Evolutionary conservation across 1,140 invertebrate genomes (phyloP).

Genomic region (Pseudobourletiella spinata): DNA sequence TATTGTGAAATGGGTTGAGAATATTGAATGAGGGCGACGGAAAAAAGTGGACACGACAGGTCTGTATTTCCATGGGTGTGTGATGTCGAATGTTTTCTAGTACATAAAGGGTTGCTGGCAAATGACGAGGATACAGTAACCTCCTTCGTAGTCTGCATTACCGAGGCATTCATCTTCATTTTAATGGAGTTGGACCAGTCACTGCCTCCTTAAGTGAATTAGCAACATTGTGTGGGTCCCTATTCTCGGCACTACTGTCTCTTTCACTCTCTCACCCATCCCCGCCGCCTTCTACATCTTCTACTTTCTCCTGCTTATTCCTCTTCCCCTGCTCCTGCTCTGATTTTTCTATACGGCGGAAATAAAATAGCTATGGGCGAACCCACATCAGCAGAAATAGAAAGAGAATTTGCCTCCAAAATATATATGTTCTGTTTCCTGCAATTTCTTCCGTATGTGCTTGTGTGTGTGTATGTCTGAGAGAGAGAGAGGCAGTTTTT

Average conservation of each 20-base stretch:
- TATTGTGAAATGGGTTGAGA: background rate
- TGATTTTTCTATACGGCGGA: too few species aligned
- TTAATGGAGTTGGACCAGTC: background rate
- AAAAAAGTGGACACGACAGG: background rate
- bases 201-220: slow-evolving; percentile 2
- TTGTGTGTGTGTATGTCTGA: too few species aligned
- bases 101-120: background rate
- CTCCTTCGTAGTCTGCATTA: background rate
- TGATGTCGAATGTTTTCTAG: background rate
- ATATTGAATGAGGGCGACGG: background rate
- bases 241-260: background rate
- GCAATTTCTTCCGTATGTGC: too few species aligned
- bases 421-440: too few species aligned
- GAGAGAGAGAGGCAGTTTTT: too few species aligned
- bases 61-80: background rate
- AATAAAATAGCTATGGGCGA: too few species aligned
- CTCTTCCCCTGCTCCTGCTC: background rate
- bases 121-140: background rate
- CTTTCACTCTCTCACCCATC: background rate
- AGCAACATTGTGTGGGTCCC: background rate
- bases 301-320: background rate
- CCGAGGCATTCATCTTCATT: background rate
- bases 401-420: too few species aligned
- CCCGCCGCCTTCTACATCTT: background rate
- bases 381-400: too few species aligned